Conservation (phyloP, 2,888 invertebrate genomes). For the Andrena bucephala region DNA sequence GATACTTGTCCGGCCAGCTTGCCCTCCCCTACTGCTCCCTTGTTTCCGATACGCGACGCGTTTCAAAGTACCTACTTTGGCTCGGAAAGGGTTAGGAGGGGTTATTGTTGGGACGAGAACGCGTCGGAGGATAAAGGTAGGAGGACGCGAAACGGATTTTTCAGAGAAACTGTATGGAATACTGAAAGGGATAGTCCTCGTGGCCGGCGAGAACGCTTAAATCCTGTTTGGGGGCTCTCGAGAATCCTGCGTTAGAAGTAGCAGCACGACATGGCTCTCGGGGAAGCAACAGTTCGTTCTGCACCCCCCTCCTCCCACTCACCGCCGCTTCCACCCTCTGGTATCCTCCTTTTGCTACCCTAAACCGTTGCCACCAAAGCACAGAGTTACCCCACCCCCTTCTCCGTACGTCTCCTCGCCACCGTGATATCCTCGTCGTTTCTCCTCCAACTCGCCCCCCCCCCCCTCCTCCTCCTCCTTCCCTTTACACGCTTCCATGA, state of each 20-base stretch:
- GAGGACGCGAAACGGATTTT: conserved; percentile 29
- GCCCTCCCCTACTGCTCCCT: not conserved
- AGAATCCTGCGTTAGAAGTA: conserved; percentile 76
- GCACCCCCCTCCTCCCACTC: conserved; percentile 62
- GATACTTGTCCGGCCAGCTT: not conserved
- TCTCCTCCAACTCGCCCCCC: conserved; percentile 29
- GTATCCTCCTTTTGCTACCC: conserved; percentile 74
- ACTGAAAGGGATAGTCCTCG: conserved; percentile 67
- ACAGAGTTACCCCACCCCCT: conserved; percentile 66
- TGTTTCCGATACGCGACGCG: not conserved
- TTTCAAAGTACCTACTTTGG: too few species aligned
- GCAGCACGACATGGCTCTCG: conserved; percentile 73
- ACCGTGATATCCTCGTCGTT: conserved; percentile 23
- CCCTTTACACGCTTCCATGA: conserved; percentile 59
- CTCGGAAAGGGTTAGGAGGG: not conserved
- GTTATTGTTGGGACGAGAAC: not conserved
- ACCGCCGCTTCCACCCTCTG: conserved; percentile 70
- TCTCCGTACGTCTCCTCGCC: conserved; percentile 42
- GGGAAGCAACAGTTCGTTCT: conserved; percentile 83
- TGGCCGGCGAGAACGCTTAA: conserved; percentile 71
- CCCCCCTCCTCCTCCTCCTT: too few species aligned
- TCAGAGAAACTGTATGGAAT: conserved; percentile 60
- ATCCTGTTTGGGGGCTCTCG: conserved; percentile 76
- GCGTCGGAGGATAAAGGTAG: not conserved
- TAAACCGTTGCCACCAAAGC: conserved; percentile 74